These are phyloP conservation scores for Cheilosia impressa DNA, from an alignment of 2,888 invertebrate species.

Conservation along the genomic window DNA sequence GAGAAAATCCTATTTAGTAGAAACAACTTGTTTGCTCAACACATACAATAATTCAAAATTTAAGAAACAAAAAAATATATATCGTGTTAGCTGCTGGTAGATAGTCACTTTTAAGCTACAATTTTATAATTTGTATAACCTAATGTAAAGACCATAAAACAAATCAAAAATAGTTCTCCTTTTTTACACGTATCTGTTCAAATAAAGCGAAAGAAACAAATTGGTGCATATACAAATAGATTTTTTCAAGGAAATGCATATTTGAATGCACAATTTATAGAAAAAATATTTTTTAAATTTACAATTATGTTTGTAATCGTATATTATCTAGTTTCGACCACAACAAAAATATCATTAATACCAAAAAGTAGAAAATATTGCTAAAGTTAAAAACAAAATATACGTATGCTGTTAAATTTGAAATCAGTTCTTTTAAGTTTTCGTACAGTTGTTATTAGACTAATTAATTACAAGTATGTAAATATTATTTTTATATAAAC, in stretches of 20 bases:
- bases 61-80: not conserved
- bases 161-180: conserved; percentile 17
- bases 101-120: conserved; percentile 12
- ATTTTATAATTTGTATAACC: conserved; percentile 1
- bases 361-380: conserved; percentile 48
- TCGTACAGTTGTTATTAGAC: conserved; percentile 38
- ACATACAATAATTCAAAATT: not conserved
- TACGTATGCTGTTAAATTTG: conserved; percentile 1
- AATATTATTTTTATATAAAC: conserved; percentile 45
- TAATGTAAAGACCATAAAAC: conserved; percentile 44
- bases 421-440: conserved; percentile 21
- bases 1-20: conserved; percentile 2
- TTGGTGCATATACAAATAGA: not conserved
- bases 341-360: conserved; percentile 31
- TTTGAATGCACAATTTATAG: too few species aligned
- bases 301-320: not conserved
- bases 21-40: conserved; percentile 19
- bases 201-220: not conserved
- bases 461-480: conserved; percentile 47
- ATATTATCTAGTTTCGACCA: not conserved
- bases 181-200: not conserved
- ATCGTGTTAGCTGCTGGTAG: conserved; percentile 12
- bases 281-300: not conserved
- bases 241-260: too few species aligned
- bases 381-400: conserved; percentile 13